phyloP scores from a whole-genome alignment of 2,888 invertebrate genomes.

The Drosophila acutilabella region DNA sequence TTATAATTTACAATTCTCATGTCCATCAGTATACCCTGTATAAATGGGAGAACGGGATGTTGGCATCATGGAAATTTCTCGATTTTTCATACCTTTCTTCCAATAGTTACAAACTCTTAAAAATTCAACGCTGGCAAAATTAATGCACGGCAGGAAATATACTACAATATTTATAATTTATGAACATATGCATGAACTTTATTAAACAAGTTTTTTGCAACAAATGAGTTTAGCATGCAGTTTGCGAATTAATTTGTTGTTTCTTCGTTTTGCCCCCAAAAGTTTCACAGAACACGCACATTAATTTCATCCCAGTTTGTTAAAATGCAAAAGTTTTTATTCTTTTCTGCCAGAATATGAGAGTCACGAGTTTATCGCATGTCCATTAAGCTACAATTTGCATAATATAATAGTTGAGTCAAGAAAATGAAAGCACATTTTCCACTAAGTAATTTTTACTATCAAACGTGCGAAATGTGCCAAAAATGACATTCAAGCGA shows the following conservation, averaged over 20 bases:
- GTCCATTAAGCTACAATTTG: constrained; percentile 37
- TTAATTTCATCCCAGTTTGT: constrained; percentile 18
- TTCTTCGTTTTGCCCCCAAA: constrained; percentile 5
- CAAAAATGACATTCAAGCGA: constrained; percentile 14
- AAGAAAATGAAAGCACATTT: background rate
- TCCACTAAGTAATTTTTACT: constrained; percentile 16
- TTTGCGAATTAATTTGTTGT: constrained; percentile 39
- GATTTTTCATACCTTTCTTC: no score
- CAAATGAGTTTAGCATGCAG: constrained; percentile 44
- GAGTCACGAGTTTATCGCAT: constrained; percentile 33
- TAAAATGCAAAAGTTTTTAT: constrained; percentile 25
- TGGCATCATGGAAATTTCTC: no score
- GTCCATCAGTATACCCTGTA: background rate
- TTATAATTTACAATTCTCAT: constrained; percentile 2
- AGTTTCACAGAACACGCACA: constrained; percentile 38
- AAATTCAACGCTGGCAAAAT: no score
- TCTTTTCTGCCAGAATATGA: constrained; percentile 1
- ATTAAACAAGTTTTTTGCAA: constrained; percentile 18
- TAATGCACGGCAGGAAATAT: no score
- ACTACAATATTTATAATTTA: constrained; percentile 8
- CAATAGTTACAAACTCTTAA: no score
- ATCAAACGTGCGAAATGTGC: constrained; percentile 22
- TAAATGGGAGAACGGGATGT: no score
- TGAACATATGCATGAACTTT: constrained; percentile 20
- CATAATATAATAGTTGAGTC: constrained; percentile 37